Evolutionary conservation across 2,888 invertebrate species (phyloP), one percentile per base, ranked within the genome.

Genomic region (Mesochorus sp.): DNA sequence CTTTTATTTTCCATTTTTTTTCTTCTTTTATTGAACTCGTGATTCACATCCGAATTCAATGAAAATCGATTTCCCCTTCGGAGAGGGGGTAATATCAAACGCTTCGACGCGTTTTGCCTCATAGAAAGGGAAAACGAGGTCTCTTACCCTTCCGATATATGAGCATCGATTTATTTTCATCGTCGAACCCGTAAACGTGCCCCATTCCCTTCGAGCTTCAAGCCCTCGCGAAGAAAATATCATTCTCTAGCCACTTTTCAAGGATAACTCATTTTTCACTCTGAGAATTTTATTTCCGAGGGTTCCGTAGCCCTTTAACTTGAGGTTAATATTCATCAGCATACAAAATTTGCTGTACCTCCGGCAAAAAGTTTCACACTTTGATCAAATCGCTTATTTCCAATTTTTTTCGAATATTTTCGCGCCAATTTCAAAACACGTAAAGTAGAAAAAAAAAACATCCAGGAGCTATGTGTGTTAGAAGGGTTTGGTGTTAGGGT

Each of bases 161-260:
- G 39, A 39, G 44, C 78, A 74, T 78, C 77, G 80, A 80, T 80
- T 71, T 61, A 71, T 66, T 80, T 80, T 80, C n/a, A 78, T 77
- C 78, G 78, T 42, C 28, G 68, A 70, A 67, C n/a, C 61, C 62
- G 44, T 31, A 71, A 62, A 55, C 55, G 31, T 47, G 28, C 17
- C 17, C 5, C 14, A 26, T 34, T 64, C 49, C 12, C 34, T 31
- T 10, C 44, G 17, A 31, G 21, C 31, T 31, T 12, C 24, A 21
- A 2, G 37, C 12, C n/a, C 24, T 37, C 10, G 17, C 12, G 51
- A n/a, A 28, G n/a, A 44, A 44, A 42, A 61, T 14, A 28, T 26
- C n/a, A 31, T 44, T 42, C n/a, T 44, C 26, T 26, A 42, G 39
- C 31, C 61, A 61, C n/a, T 12, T 3, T 39, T 5, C 21, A 28